Conservation (phyloP, 1,140 invertebrate species). For the Drosophila saltans region DNA sequence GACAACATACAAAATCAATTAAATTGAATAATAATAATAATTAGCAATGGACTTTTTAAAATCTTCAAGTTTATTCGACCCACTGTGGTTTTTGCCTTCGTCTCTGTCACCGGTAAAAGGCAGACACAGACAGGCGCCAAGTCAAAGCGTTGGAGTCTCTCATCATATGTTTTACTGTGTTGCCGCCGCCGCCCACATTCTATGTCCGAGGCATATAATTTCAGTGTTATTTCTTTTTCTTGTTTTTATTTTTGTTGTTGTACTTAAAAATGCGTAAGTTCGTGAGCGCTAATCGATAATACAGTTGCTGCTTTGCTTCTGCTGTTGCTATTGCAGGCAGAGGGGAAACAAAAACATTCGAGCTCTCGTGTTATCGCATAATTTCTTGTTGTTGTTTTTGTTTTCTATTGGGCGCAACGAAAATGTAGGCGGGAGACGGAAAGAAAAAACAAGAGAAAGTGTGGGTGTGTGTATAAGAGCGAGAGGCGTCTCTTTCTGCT, state of each 20-base stretch:
- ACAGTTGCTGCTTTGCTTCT: conserved; percentile 27
- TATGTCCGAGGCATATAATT: conserved; percentile 38
- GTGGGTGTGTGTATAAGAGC: conserved; percentile 12
- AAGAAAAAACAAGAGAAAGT: background rate
- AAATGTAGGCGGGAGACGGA: conserved; percentile 34
- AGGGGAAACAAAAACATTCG: conserved; percentile 19
- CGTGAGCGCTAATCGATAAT: conserved; percentile 57
- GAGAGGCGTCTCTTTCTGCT: conserved; percentile 9
- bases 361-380: conserved; percentile 64
- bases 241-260: conserved; percentile 34
- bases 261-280: conserved; percentile 13
- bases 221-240: conserved; percentile 30
- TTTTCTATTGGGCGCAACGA: conserved; percentile 45
- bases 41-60: background rate
- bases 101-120: conserved; percentile 44
- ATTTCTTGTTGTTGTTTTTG: conserved; percentile 29
- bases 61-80: background rate
- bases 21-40: background rate
- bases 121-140: conserved; percentile 48
- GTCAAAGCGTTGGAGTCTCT: conserved; percentile 15
- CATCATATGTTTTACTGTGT: conserved; percentile 53
- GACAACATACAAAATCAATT: too few species aligned
- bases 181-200: conserved; percentile 45
- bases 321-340: background rate
- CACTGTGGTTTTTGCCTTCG: conserved; percentile 8